Percentiles rank a stretch among this genome's conserved stretches.
These are phyloP conservation scores for Cyanoderma ruficeps DNA, from an alignment of 2,113 vertebrate genomes.

Conservation along the genomic window DNA sequence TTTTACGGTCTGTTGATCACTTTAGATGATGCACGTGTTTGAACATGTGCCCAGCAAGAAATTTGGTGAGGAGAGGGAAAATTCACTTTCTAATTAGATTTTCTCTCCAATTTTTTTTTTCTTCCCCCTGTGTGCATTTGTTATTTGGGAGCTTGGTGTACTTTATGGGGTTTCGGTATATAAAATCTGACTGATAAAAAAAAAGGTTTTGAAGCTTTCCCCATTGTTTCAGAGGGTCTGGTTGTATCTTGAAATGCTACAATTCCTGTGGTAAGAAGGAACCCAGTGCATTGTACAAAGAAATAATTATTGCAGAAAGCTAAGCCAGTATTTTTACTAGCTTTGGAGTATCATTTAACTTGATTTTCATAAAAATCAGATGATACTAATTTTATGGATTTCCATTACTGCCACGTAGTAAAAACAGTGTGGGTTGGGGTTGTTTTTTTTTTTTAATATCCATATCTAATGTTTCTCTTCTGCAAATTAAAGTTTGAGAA, in stretches of 20 bases:
- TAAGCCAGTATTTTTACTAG: slow-evolving; percentile 24
- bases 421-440: background rate
- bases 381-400: slow-evolving; percentile 40
- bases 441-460: background rate
- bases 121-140: background rate
- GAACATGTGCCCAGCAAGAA: background rate
- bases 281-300: background rate
- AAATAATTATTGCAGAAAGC: slow-evolving; percentile 1
- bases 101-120: background rate
- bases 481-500: slow-evolving; percentile 33
- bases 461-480: slow-evolving; percentile 23
- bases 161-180: background rate
- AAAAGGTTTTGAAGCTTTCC: background rate
- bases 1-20: background rate
- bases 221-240: background rate
- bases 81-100: background rate
- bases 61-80: background rate
- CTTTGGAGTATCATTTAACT: slow-evolving; percentile 29
- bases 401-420: slow-evolving; percentile 6
- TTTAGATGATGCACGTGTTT: background rate
- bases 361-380: slow-evolving; percentile 49
- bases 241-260: background rate
- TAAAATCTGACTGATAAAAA: background rate
- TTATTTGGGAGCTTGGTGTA: background rate
- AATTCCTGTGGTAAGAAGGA: slow-evolving; percentile 20